Conservation (phyloP, 2,888 invertebrate species). For the Junonia oenone region DNA sequence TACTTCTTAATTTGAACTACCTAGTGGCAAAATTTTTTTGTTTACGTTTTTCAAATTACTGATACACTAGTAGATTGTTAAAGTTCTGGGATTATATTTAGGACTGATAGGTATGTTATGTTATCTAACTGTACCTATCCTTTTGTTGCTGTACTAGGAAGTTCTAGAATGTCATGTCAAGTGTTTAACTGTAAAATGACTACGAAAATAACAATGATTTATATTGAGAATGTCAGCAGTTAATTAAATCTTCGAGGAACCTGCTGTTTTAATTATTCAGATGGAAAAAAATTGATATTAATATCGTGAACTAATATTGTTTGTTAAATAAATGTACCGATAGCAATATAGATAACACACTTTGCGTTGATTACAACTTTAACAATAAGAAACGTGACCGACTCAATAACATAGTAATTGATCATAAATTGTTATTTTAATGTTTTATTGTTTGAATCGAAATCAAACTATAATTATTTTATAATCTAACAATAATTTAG, state of each 20-base stretch:
- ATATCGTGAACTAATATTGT: background rate
- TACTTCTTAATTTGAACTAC: too few relatives aligned
- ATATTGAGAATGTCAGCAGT: background rate
- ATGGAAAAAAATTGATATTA: background rate
- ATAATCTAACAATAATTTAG: too few relatives aligned
- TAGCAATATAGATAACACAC: background rate
- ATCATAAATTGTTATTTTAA: background rate
- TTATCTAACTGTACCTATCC: too few relatives aligned
- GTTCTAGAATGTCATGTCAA: too few relatives aligned
- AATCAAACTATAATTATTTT: background rate
- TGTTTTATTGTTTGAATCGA: background rate
- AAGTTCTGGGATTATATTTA: too few relatives aligned
- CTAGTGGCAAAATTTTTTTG: too few relatives aligned
- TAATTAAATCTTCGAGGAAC: background rate
- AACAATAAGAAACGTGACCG: slow-evolving; percentile 4
- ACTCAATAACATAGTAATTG: slow-evolving; percentile 4
- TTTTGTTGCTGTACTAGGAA: too few relatives aligned
- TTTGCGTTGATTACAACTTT: background rate
- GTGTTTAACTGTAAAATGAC: too few relatives aligned
- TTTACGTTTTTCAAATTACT: too few relatives aligned
- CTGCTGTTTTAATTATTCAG: background rate
- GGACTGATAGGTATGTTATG: too few relatives aligned
- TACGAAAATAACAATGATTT: too few relatives aligned
- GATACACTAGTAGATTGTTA: too few relatives aligned
- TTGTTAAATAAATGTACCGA: background rate